Evolutionary conservation across 2,888 invertebrate genomes (phyloP).

Genomic region (Aleiodes leptofemur): DNA sequence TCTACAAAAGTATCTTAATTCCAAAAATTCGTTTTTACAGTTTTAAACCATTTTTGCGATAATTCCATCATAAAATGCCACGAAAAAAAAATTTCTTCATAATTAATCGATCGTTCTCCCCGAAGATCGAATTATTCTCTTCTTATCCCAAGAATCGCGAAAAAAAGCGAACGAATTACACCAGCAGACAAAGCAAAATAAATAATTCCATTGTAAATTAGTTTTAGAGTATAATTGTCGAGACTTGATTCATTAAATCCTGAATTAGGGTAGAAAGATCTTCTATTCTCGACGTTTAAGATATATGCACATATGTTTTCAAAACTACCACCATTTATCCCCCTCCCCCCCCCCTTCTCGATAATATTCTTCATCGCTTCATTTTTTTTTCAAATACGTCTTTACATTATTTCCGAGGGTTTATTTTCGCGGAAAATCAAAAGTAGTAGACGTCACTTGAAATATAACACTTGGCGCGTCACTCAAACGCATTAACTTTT

Average conservation of each 20-base stretch:
- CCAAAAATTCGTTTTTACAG: too few relatives aligned
- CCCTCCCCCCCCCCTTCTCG: too few relatives aligned
- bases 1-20: too few relatives aligned
- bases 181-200: conserved; percentile 15
- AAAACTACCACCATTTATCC: not conserved
- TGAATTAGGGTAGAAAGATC: conserved; percentile 4
- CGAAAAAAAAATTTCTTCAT: not conserved
- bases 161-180: not conserved
- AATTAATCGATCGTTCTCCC: not conserved
- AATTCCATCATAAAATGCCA: not conserved
- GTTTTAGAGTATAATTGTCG: conserved; percentile 26
- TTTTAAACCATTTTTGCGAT: too few relatives aligned
- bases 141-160: not conserved
- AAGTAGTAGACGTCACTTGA: too few relatives aligned
- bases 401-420: too few relatives aligned
- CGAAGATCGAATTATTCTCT: not conserved
- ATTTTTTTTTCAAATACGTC: too few relatives aligned
- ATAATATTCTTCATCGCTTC: too few relatives aligned
- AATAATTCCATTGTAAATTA: conserved; percentile 29
- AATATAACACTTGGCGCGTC: too few relatives aligned
- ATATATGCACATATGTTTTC: conserved; percentile 20
- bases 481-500: too few relatives aligned
- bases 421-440: too few relatives aligned
- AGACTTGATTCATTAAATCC: conserved; percentile 14
- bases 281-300: conserved; percentile 28